Percentiles rank a stretch among this genome's conserved stretches.
phyloP scores from a whole-genome alignment of 2,113 vertebrate genomes.

The Verasper variegatus region DNA sequence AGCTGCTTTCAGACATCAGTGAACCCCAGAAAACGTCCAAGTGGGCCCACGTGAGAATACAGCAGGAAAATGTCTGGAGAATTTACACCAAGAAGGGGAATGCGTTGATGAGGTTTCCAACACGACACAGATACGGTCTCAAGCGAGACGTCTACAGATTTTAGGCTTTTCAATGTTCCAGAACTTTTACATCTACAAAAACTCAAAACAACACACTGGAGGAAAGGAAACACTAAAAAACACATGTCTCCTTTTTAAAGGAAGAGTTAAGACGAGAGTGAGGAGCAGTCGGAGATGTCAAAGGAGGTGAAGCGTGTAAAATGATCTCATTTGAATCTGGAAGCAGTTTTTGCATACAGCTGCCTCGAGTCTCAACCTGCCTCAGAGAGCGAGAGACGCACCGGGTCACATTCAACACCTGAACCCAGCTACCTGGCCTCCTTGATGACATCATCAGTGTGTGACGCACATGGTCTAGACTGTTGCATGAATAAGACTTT shows the following conservation, averaged over 20 bases:
- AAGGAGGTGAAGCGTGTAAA: neutral
- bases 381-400: neutral
- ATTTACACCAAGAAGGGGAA: too few species aligned
- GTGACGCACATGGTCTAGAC: conserved; percentile 35
- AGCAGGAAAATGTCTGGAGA: too few species aligned
- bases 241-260: neutral
- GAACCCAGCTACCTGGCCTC: neutral
- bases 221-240: neutral
- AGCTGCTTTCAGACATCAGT: too few species aligned
- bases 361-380: conserved; percentile 16
- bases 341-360: conserved; percentile 11
- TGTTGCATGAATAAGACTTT: conserved; percentile 18
- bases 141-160: too few species aligned
- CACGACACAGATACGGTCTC: too few species aligned
- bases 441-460: conserved; percentile 36
- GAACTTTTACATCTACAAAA: too few species aligned
- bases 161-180: too few species aligned
- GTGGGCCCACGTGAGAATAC: too few species aligned
- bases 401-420: neutral
- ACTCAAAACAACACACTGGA: too few species aligned
- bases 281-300: neutral
- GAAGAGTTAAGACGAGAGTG: neutral
- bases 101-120: too few species aligned
- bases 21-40: too few species aligned
- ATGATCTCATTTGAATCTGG: conserved; percentile 20